Base-by-base conservation (phyloP, 2,797 vertebrate species). In the Notolepis coatsorum region DNA sequence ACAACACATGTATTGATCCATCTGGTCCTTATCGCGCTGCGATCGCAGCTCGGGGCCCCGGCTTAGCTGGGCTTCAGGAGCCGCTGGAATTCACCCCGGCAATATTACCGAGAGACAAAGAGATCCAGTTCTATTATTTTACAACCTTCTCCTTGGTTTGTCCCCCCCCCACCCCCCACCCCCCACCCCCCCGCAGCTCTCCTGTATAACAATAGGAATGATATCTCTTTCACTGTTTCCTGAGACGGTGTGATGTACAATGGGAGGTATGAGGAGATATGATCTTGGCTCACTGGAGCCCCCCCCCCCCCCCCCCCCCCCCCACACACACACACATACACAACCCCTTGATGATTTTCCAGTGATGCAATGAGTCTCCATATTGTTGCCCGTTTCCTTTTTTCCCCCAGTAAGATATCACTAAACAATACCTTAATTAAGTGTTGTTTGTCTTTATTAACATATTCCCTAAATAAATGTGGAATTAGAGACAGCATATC, bases 1-100 rank as follows among this genome's bases (percentile, higher is more conserved):
- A 93, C 92, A 93, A 91, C 91, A 84, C 86, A 75, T 38, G 62
- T 92, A 94, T 94, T 91, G 93, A 94, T 94, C 92, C 84, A 76
- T 81, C 83, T 82, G 83, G 77, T 64, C 68, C 81, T 91, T 93
- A 94, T 94, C 93, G 61, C n/a, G 15, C 77, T 35, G 37, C 49
- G 25, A 93, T 93, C 93, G 61, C 82, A 81, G 88, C 87, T 85
- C 71, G 63, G 81, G 21, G 71, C 81, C 86, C 83, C 52, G 18
- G 77, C 79, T 88, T 85, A 86, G 85, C 86, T 89, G 79, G 79
- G 84, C 83, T 87, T 85, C 79, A 76, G 80, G 82, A 81, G 77
- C 65, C 54, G 84, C 82, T 83, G 81, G 89, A 88, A 85, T 89
- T 88, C 75, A 85, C 75, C 80, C 61, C 55, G 27, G 68, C 74